Percentiles rank a stretch among this genome's conserved stretches.
Conservation (phyloP, 1,140 invertebrate species). For the Drosophila novamexicana region DNA sequence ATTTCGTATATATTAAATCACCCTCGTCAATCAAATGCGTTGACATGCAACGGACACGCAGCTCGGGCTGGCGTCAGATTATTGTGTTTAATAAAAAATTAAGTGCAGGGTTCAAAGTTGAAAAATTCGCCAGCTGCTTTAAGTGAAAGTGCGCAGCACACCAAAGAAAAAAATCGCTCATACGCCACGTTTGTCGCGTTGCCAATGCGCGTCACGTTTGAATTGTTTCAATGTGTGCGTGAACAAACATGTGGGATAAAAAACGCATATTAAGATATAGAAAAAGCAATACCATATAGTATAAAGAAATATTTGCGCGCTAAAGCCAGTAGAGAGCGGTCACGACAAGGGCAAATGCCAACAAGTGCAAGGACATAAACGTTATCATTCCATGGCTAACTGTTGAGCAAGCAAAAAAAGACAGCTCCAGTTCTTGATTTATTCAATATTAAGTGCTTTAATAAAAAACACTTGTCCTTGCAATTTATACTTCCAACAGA, state of each 20-base stretch:
- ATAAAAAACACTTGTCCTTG: background rate
- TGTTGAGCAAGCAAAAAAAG: conserved; percentile 3
- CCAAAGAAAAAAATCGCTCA: conserved; percentile 46
- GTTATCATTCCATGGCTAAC: conserved; percentile 59
- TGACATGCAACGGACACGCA: conserved; percentile 56
- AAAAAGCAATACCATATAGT: conserved; percentile 35
- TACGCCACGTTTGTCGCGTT: conserved; percentile 59
- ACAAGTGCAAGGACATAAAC: conserved; percentile 70
- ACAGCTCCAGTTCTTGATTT: conserved; percentile 2
- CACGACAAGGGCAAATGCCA: conserved; percentile 72
- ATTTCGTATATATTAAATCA: conserved; percentile 75
- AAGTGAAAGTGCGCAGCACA: conserved; percentile 44
- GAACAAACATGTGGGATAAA: conserved; percentile 66
- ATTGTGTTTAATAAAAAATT: conserved; percentile 80
- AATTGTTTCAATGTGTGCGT: conserved; percentile 66
- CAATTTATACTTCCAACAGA: background rate
- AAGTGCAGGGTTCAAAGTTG: conserved; percentile 75
- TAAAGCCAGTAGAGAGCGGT: conserved; percentile 41
- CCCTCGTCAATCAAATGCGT: conserved; percentile 80
- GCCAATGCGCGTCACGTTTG: conserved; percentile 71
- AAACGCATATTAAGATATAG: conserved; percentile 61
- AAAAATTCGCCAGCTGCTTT: conserved; percentile 69
- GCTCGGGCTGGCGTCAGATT: conserved; percentile 46
- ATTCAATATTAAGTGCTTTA: conserved; percentile 11
- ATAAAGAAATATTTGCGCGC: conserved; percentile 36